Evolutionary conservation across 92 coral and sea anemone genomes (phyloP).

Genomic region (Actinostola sp.): DNA sequence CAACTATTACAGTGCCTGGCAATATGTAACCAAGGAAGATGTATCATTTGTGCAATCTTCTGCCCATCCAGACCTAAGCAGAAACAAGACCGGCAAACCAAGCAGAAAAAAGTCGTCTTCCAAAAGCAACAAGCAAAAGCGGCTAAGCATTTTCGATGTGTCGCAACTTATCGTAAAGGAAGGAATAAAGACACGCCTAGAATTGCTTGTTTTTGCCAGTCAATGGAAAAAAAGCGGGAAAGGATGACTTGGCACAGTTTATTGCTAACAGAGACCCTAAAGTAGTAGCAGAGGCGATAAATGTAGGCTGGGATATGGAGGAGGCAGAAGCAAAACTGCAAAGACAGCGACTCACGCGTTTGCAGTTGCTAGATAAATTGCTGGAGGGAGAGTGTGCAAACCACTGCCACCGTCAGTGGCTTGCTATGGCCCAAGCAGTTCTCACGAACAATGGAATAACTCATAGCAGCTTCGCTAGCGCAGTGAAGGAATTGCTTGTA

Average conservation of each 20-base stretch:
- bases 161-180: background rate
- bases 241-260: background rate
- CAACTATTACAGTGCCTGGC: background rate
- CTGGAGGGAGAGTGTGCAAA: background rate
- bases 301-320: background rate
- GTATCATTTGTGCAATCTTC: background rate
- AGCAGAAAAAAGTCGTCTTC: background rate
- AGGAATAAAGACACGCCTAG: background rate
- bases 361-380: background rate
- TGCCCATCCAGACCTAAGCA: background rate
- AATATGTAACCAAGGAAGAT: background rate
- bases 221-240: background rate
- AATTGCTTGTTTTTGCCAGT: background rate
- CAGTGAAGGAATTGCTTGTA: constrained; percentile 17
- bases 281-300: background rate
- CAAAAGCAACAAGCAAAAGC: background rate
- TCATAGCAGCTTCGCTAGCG: constrained; percentile 15
- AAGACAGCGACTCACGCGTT: background rate
- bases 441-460: constrained; percentile 2
- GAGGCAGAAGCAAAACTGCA: background rate
- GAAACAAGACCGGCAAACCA: background rate
- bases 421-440: background rate
- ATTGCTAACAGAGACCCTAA: background rate
- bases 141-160: background rate
- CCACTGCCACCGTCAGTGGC: background rate